phyloP scores from a whole-genome alignment of 92 coral and sea anemone genomes.

The Siderastrea siderea region DNA sequence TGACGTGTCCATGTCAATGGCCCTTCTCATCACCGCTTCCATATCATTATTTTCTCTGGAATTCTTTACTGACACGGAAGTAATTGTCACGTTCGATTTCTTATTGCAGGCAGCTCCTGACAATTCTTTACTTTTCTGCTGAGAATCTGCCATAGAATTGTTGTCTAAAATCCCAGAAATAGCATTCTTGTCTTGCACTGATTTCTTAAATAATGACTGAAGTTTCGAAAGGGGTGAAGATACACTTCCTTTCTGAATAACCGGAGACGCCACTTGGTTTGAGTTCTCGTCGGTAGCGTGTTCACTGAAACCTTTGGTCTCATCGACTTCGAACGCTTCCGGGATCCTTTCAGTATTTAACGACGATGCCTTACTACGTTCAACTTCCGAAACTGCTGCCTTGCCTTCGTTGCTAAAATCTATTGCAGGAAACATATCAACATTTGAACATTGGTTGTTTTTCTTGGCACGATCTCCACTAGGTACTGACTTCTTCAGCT shows the following conservation, averaged over 20 bases:
- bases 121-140: not conserved
- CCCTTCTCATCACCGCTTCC: not conserved
- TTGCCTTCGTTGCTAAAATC: slow-evolving; percentile 3
- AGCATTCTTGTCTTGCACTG: not conserved
- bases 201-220: not conserved
- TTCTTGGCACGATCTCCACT: not conserved
- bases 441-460: not conserved
- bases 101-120: not conserved
- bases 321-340: not conserved
- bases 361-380: not conserved
- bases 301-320: slow-evolving; percentile 1
- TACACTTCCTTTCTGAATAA: not conserved
- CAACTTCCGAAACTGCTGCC: not conserved
- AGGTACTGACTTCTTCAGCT: not conserved
- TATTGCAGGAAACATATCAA: slow-evolving; percentile 6
- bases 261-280: slow-evolving; percentile 11
- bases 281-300: slow-evolving; percentile 33
- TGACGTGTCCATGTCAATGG: not conserved
- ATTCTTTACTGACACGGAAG: not conserved
- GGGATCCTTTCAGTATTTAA: not conserved
- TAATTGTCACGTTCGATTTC: not conserved
- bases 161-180: not conserved
- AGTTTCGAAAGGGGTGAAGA: slow-evolving; percentile 1
- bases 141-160: not conserved
- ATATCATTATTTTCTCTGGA: slow-evolving; percentile 8